A percentile compares a stretch with the other conserved stretches of the same genome.
Conservation (phyloP, 2,888 invertebrate genomes). For the Ecliptopera silaceata region DNA sequence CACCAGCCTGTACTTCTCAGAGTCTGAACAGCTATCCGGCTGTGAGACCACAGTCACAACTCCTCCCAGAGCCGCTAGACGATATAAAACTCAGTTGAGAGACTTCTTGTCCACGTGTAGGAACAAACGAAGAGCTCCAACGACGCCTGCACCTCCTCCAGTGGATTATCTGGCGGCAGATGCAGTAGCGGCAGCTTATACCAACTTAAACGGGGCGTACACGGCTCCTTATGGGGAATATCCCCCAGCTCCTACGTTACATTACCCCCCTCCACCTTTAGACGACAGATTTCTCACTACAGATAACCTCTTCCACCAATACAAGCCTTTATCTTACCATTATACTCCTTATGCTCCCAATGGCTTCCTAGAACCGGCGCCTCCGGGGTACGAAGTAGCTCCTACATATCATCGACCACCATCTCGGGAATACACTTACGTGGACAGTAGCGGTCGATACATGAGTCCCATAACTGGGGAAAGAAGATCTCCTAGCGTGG, state of each 20-base stretch:
- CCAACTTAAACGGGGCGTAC: conserved; percentile 90
- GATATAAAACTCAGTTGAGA: conserved; percentile 96
- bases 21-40: conserved; percentile 89
- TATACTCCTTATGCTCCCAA: conserved; percentile 90
- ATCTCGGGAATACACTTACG: conserved; percentile 82
- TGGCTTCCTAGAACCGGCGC: conserved; percentile 91
- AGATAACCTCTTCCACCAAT: conserved; percentile 95
- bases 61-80: conserved; percentile 91
- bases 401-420: conserved; percentile 86
- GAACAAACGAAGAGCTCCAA: conserved; percentile 87
- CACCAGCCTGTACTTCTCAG: conserved; percentile 95
- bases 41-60: conserved; percentile 85
- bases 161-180: conserved; percentile 88
- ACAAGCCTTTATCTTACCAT: conserved; percentile 93
- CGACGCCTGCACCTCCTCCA: conserved; percentile 84
- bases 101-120: conserved; percentile 97
- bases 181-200: conserved; percentile 90
- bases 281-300: conserved; percentile 90
- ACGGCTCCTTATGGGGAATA: conserved; percentile 90
- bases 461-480: conserved; percentile 85
- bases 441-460: conserved; percentile 81
- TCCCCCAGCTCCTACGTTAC: conserved; percentile 86
- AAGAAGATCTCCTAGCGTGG: conserved; percentile 84
- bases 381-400: conserved; percentile 82
- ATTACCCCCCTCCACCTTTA: conserved; percentile 85